Base-by-base conservation (phyloP, 2,797 vertebrate species). In the Phaenicophaeus curvirostris region DNA sequence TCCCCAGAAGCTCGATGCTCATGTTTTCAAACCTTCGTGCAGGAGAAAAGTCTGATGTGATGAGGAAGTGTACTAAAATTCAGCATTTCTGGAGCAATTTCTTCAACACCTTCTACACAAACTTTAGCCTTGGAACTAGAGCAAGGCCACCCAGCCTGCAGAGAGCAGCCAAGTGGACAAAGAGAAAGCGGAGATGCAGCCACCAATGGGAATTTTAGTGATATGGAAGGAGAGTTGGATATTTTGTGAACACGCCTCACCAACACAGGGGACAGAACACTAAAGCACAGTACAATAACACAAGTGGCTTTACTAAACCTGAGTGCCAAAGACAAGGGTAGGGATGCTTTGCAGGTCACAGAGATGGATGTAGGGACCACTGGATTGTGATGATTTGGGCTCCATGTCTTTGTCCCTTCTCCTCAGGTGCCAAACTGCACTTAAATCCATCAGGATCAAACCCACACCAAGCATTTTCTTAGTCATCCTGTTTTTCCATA, bases 361-460 rank as follows among this genome's bases (percentile, higher is more conserved):
- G 30, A 73, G 18, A 1, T 4, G 53, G 55, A 12, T 33, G 28
- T 8, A 7, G 31, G 30, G 24, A 59, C 6, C 44, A 7, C 28
- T 48, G 55, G 21, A 19, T 0, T 12, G 50, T 9, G 62, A 37
- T 58, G 33, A 5, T 37, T 44, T 59, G 27, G 3, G 28, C 6
- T 86, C 13, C 42, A 84, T 15, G 66, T 81, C 61, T 83, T 75
- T n/a, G 28, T 78, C 30, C 46, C 67, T 58, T 58, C 80, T 68
- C 46, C 62, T 90, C 77, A 51, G 41, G 41, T 61, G 53, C 62
- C 88, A 39, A 28, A n/a, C 23, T 58, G 66, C 77, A 76, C 17
- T 63, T 66, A 95, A 94, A 82, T 48, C 71, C 67, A 61, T n/a
- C 74, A 61, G 77, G 33, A 87, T 31, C 41, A 13, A 87, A 37